Evolutionary conservation across 1,140 invertebrate species (phyloP).

Genomic region (Campoletis sonorensis): DNA sequence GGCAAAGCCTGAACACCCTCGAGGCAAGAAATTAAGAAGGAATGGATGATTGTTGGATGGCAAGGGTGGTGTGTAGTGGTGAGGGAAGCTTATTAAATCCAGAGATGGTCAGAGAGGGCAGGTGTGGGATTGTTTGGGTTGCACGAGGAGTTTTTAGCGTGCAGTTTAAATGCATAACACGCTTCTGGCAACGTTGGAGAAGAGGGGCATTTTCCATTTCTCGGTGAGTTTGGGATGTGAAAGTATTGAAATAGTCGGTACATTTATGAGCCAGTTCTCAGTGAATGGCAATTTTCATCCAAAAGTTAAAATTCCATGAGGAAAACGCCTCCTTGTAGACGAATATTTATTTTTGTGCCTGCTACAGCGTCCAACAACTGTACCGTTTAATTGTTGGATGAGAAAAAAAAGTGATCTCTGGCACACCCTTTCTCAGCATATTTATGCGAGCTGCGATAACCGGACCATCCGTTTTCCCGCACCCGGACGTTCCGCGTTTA

Average conservation of each 20-base stretch:
- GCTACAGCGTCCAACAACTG: background rate
- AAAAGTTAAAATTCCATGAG: background rate
- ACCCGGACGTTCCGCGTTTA: background rate
- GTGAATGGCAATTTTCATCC: slow-evolving; percentile 30
- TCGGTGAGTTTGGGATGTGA: background rate
- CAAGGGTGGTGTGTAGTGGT: no score
- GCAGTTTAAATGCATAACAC: slow-evolving; percentile 70
- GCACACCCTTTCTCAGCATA: slow-evolving; percentile 55
- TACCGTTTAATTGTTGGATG: background rate
- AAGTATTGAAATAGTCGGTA: background rate
- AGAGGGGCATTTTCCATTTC: slow-evolving; percentile 52
- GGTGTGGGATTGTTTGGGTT: slow-evolving; percentile 56
- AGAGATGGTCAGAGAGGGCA: background rate
- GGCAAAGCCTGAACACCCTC: background rate
- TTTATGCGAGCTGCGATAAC: slow-evolving; percentile 67
- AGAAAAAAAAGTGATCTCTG: slow-evolving; percentile 9
- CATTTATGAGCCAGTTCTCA: background rate
- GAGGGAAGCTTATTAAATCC: slow-evolving; percentile 15
- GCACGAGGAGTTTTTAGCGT: slow-evolving; percentile 60
- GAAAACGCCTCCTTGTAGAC: background rate
- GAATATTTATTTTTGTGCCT: slow-evolving; percentile 5
- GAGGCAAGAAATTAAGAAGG: background rate
- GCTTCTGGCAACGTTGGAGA: slow-evolving; percentile 48
- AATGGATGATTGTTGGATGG: background rate
- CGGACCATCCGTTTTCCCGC: slow-evolving; percentile 58